These are phyloP conservation scores for Proterorhinus semilunaris DNA, from an alignment of 2,113 vertebrate species.

Conservation along the genomic window DNA sequence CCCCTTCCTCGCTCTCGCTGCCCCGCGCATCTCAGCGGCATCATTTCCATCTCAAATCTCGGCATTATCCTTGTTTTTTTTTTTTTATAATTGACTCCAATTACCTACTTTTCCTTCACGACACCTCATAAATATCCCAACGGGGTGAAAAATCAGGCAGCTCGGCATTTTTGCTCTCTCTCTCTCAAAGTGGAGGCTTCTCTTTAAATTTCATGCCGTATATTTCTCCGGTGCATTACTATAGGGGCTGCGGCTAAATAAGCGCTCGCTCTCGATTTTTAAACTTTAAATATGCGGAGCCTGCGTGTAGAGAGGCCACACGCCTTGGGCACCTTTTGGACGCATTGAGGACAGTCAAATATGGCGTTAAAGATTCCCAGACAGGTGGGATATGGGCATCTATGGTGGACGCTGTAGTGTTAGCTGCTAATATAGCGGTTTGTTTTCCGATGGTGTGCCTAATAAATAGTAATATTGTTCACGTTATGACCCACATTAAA, in stretches of 20 bases:
- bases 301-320: background rate
- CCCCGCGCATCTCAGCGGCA: background rate
- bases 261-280: background rate
- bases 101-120: background rate
- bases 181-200: background rate
- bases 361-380: no score
- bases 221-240: background rate
- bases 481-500: no score
- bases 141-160: background rate
- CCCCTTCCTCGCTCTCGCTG: background rate
- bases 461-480: no score
- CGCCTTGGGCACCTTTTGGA: no score
- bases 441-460: no score
- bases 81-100: background rate
- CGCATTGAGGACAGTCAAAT: no score
- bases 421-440: no score
- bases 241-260: background rate
- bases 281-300: background rate
- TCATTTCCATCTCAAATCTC: background rate
- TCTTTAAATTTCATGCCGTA: background rate
- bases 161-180: background rate
- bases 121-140: background rate
- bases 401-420: no score
- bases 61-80: background rate
- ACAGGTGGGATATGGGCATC: no score